Evolutionary conservation across 2,113 vertebrate genomes (phyloP), one percentile per base, ranked within the genome.

Genomic region (Ochotona princeps): DNA sequence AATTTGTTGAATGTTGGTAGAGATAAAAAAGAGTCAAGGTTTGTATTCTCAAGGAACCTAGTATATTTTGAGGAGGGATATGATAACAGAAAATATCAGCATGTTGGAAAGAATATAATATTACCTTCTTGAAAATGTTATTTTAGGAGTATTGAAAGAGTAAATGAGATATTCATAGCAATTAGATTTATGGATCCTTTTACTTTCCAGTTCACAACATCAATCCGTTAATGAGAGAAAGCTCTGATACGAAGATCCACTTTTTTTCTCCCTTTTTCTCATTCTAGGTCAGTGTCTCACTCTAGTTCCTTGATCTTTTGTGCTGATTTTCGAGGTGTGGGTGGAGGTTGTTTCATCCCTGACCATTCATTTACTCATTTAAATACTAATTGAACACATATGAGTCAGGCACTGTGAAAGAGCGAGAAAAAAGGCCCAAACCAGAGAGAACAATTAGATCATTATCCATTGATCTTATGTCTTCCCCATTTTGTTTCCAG

Each of bases 21-120:
- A 11, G 75, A 23, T 57, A 32, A 47, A 72, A 44, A 44, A 26
- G 12, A 38, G 10, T 61, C 51, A 89, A 25, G 15, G 25, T 38
- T 44, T 44, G 32, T 86, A 35, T 88, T 60, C 47, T 32, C 66
- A 72, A 76, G 25, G 65, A 3, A 23, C 25, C 67, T 80, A 83
- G 61, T 26, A 12, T 61, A 7, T 79, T 79, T 79, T 69, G 85
- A 75, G 25, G 17, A 49, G 11, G 89, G 13, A 32, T 49, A 51
- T 25, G 35, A 65, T 69, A 84, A 18, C 72, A 82, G 93, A 65
- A 93, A 8, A 82, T 32, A 72, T 12, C 44, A 90, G 51, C 57
- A 92, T 32, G 3, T 23, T 6, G 80, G 79, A 83, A 90, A 91
- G 7, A 93, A 92, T 85, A 73, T 76, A 81, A 35, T 44, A 44